Evolutionary conservation across 2,797 vertebrate species (phyloP), one percentile per base, ranked within the genome.

Genomic region (Thunnus albacares): DNA sequence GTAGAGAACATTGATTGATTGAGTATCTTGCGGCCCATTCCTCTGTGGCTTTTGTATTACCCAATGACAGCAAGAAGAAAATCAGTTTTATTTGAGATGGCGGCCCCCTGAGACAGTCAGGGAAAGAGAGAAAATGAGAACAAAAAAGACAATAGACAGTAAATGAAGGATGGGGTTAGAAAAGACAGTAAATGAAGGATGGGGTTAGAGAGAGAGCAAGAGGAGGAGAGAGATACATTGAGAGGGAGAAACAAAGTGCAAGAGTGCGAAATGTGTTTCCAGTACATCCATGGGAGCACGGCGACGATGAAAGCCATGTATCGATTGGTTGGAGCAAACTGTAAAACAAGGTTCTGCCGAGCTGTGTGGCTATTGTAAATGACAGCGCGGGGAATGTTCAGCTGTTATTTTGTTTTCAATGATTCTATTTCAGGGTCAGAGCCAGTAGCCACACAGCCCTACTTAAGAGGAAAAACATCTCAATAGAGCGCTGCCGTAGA

Each of bases 61-160:
- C 89, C 87, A 82, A 83, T 89, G 89, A 90, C 86, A 84, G 90
- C 86, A 71, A 91, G 82, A 88, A 75, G 73, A 92, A 93, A 94
- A 95, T 95, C 88, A 69, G 92, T 95, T 92, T 94, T 51, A 87
- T 93, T 90, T 89, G 84, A 89, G 85, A 89, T 79, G 71, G 68
- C 73, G 65, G 56, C 79, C 89, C 83, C 83, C 24, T 20, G 82
- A 85, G 84, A 90, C 73, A 66, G 43, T 2, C 53, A 77, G 47
- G 51, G 30, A 82, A 79, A 59, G 57, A 70, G 69, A 79, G 66
- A 90, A 77, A 75, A 84, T 70, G 51, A 84, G 71, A 73, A 82
- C 57, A 79, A 81, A 56, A 75, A 60, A 58, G 62, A 68, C 82
- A 71, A 26, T 61, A 68, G 55, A 57, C 64, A 66, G 73, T 49